These are phyloP conservation scores for Drosophila littoralis DNA, from an alignment of 1,140 invertebrate species.

Conservation along the genomic window DNA sequence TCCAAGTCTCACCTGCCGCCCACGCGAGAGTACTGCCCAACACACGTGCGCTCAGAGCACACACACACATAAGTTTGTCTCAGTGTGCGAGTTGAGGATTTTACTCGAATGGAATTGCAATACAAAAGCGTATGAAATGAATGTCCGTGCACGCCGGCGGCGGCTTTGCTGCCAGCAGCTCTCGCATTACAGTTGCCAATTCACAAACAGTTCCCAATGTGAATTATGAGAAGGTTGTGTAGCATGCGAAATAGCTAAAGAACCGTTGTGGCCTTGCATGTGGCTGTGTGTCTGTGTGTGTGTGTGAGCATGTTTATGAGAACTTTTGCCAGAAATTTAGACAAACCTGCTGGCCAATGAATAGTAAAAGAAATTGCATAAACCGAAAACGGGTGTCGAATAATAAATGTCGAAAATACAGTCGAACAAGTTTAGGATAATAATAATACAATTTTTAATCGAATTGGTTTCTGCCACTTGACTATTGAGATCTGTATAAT, in stretches of 20 bases:
- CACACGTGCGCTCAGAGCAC: slow-evolving; percentile 4
- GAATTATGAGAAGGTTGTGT: slow-evolving; percentile 24
- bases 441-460: too few relatives aligned
- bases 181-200: slow-evolving; percentile 28
- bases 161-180: neutral
- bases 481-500: too few relatives aligned
- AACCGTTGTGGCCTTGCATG: neutral
- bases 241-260: slow-evolving; percentile 1
- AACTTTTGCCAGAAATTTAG: slow-evolving; percentile 4
- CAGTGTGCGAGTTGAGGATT: neutral
- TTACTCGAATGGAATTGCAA: slow-evolving; percentile 28
- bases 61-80: neutral
- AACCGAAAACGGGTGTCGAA: neutral
- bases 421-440: neutral
- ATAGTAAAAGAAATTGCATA: slow-evolving; percentile 9
- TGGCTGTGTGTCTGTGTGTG: neutral
- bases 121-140: slow-evolving; percentile 29
- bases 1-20: slow-evolving; percentile 25
- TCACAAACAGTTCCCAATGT: slow-evolving; percentile 20
- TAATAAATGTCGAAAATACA: neutral
- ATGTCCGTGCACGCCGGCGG: slow-evolving; percentile 4
- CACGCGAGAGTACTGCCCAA: slow-evolving; percentile 13
- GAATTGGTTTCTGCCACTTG: too few relatives aligned
- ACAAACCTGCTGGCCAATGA: slow-evolving; percentile 11
- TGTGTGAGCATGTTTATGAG: neutral